Conservation (phyloP, 2,797 vertebrate genomes). For the Danio kyathit region DNA sequence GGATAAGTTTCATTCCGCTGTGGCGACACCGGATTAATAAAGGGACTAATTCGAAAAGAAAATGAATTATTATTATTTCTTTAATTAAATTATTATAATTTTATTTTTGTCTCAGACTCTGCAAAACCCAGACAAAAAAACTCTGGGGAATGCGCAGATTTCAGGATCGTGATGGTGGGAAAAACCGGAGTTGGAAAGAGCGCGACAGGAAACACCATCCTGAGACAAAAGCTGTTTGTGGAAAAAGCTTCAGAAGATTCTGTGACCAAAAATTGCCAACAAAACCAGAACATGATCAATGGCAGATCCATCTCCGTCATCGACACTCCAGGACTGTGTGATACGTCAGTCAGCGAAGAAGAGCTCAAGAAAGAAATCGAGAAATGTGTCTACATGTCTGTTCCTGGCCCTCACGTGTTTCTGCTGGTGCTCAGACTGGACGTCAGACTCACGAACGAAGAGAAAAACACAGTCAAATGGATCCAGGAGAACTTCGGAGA, state of each 20-base stretch:
- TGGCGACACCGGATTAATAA: no score
- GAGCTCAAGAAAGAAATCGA: slow-evolving; percentile 56
- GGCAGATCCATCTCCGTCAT: neutral
- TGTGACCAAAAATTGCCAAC: neutral
- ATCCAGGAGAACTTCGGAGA: slow-evolving; percentile 11
- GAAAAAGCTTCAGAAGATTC: neutral
- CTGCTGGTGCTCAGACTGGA: slow-evolving; percentile 59
- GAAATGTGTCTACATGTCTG: neutral
- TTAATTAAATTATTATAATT: no score
- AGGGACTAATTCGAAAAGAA: no score
- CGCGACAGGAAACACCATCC: neutral
- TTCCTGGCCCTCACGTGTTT: slow-evolving; percentile 52
- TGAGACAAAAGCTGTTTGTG: neutral
- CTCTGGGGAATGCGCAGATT: neutral
- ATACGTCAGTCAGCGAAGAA: slow-evolving; percentile 61
- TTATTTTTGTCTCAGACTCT: no score
- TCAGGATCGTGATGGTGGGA: slow-evolving; percentile 25
- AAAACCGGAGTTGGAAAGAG: slow-evolving; percentile 47
- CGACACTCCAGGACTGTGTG: slow-evolving; percentile 36
- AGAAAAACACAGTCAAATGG: neutral
- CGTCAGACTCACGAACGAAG: neutral
- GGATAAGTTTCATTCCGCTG: no score
- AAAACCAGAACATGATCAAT: neutral
- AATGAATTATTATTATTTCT: no score
- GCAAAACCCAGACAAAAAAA: no score